A percentile compares a stretch with the other conserved stretches of the same genome.
These are phyloP conservation scores for Colossoma macropomum DNA, from an alignment of 2,113 vertebrate genomes.

Conservation along the genomic window DNA sequence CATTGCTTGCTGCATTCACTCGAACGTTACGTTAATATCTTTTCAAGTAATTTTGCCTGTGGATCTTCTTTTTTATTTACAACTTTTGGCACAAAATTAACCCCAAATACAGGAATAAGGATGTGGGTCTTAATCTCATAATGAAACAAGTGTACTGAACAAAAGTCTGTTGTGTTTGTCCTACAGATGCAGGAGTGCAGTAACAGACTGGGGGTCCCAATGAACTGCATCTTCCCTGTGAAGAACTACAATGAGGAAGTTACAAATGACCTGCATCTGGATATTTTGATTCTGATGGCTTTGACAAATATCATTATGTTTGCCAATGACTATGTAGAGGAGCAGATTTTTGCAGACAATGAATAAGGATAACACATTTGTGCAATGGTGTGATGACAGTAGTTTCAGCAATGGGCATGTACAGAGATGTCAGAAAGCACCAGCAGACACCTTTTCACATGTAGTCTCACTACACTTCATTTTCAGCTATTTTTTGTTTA, in stretches of 20 bases:
- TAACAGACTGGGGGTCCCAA: background rate
- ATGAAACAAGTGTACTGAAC: background rate
- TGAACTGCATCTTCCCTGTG: slow-evolving; percentile 51
- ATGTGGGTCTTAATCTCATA: background rate
- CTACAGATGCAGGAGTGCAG: slow-evolving; percentile 39
- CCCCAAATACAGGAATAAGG: too few relatives aligned
- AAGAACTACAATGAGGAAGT: slow-evolving; percentile 44
- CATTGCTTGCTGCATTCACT: too few relatives aligned
- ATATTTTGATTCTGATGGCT: slow-evolving; percentile 28
- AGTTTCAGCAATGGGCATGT: too few relatives aligned
- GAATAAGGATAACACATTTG: background rate
- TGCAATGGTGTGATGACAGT: too few relatives aligned
- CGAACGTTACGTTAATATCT: too few relatives aligned
- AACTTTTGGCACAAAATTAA: too few relatives aligned
- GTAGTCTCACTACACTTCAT: too few relatives aligned
- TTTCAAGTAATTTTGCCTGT: too few relatives aligned
- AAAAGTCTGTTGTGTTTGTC: background rate
- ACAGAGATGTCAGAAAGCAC: too few relatives aligned
- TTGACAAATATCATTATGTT: background rate
- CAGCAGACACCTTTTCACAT: too few relatives aligned
- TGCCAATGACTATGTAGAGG: slow-evolving; percentile 23
- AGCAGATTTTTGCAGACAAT: background rate
- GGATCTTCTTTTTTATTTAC: too few relatives aligned
- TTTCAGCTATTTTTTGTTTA: too few relatives aligned
- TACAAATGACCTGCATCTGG: background rate